Percentiles rank a stretch among this genome's conserved stretches.
Conservation (phyloP, 2,888 invertebrate species). For the Drosophila multiciliata region DNA sequence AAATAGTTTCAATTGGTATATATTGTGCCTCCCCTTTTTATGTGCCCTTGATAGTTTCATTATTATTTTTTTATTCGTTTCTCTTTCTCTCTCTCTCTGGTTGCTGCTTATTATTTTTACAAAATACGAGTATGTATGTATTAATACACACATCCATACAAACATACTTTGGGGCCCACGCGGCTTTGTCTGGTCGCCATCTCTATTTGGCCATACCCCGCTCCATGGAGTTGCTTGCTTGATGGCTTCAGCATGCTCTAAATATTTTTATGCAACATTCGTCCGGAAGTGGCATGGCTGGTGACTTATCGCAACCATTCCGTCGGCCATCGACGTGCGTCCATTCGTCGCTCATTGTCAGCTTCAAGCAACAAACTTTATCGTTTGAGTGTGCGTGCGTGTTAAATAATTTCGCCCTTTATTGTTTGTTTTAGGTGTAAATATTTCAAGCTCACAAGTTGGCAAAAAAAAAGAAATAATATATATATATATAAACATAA, state of each 20-base stretch:
- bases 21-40: constrained; percentile 39
- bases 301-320: constrained; percentile 79
- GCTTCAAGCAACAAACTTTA: constrained; percentile 7
- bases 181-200: constrained; percentile 6
- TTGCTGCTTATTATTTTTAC: constrained; percentile 13
- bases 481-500: constrained; percentile 8
- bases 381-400: constrained; percentile 61
- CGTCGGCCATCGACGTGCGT: constrained; percentile 57
- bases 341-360: constrained; percentile 53
- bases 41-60: constrained; percentile 47
- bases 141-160: constrained; percentile 2
- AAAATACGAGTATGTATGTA: constrained; percentile 20
- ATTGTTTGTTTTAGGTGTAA: constrained; percentile 79
- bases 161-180: neutral
- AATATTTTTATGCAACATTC: constrained; percentile 65
- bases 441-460: constrained; percentile 79
- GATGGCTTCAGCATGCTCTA: constrained; percentile 28
- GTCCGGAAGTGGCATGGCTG: constrained; percentile 72
- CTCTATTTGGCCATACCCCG: constrained; percentile 7
- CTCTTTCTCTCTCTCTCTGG: neutral
- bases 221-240: neutral
- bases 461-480: constrained; percentile 25
- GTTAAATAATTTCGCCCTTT: constrained; percentile 77
- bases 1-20: constrained; percentile 69
- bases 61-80: constrained; percentile 35